Conservation (phyloP, 2,888 invertebrate species). For the Diachrysia chrysitis region DNA sequence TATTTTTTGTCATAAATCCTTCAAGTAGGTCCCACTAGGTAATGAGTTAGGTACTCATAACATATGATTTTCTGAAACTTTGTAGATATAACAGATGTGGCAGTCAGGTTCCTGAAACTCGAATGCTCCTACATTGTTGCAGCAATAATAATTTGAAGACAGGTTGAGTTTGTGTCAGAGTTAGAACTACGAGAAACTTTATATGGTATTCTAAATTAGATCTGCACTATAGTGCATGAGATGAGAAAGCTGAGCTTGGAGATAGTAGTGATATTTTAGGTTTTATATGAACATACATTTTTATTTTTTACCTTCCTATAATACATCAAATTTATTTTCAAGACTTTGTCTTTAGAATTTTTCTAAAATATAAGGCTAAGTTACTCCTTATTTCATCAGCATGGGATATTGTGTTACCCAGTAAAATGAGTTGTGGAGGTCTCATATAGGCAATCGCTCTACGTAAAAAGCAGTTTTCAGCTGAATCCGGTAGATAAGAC, state of each 20-base stretch:
- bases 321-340: too few species aligned
- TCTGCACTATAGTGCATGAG: background rate
- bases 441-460: too few species aligned
- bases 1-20: too few species aligned
- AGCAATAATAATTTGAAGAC: conserved; percentile 1
- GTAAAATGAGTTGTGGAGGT: too few species aligned
- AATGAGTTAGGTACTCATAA: background rate
- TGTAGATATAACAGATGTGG: background rate
- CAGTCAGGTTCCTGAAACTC: conserved; percentile 1
- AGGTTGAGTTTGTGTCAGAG: background rate
- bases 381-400: too few species aligned
- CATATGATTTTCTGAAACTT: background rate
- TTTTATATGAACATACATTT: background rate
- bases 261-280: background rate
- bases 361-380: too few species aligned
- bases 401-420: too few species aligned
- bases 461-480: too few species aligned
- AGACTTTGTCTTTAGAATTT: too few species aligned
- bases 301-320: background rate
- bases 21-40: too few species aligned
- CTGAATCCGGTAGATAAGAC: too few species aligned
- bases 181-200: conserved; percentile 6
- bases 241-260: background rate
- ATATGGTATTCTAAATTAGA: background rate
- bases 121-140: background rate